Base-by-base conservation (phyloP, 1,140 invertebrate species). In the Xylocopa sonorina region DNA sequence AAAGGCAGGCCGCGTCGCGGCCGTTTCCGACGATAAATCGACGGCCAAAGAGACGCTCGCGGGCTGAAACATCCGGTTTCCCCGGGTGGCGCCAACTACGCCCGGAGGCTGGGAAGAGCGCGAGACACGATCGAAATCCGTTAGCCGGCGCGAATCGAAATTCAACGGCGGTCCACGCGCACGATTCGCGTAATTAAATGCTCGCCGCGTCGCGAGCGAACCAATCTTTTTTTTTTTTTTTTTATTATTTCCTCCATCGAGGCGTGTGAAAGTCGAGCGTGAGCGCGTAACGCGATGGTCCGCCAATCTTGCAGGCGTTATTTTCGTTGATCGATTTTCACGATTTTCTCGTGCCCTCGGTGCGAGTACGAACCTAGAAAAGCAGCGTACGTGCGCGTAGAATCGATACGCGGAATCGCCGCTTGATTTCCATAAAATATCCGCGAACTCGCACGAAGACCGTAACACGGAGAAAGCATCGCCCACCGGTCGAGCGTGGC, bases 181-280 rank as follows among this genome's bases (percentile, higher is more conserved):
- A 82, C 74, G 75, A 78, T 83, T 43, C 50, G 76, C 63, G 75
- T 79, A 84, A 84, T 84, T 84, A 82, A 83, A 79, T 78, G 75
- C 81, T 57, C 27, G 66, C 53, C 67, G 75, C 80, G 55, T 51
- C 41, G 41, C 53, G 53, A 3, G 34, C 3, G 16, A 7, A 24
- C 43, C 43, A 43, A 24, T 48, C 10, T 21, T 12, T 48, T 48
- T 38, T 38, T 38, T 38, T 46, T 46, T 46, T 46, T n/a, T n/a
- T n/a, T n/a, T n/a, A n/a, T n/a, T n/a, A n/a, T n/a, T n/a, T n/a
- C n/a, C n/a, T n/a, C n/a, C n/a, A n/a, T 21, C 21, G 1, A n/a
- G 18, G 1, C 32, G 32, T 14, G 62, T 12, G 24, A 46, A 64
- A 64, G 18, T 46, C 41, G 63, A 14, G 41, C 18, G 27, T 24